Conservation (phyloP, 1,140 invertebrate genomes). For the Tetragnatha versicolor region DNA sequence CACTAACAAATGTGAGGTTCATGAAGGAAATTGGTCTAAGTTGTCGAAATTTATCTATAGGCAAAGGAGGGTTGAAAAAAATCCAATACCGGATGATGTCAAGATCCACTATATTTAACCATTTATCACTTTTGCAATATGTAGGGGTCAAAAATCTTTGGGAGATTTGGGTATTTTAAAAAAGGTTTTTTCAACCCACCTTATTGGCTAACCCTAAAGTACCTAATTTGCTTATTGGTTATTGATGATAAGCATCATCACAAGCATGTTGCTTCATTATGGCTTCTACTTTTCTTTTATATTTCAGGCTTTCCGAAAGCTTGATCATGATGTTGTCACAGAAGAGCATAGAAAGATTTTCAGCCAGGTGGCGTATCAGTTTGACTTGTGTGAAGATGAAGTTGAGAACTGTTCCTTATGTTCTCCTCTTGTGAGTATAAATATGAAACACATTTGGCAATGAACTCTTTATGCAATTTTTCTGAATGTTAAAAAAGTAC, state of each 20-base stretch:
- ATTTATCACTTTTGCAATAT: background rate
- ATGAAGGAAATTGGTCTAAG: background rate
- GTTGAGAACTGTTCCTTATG: constrained; percentile 31
- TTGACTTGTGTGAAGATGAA: constrained; percentile 31
- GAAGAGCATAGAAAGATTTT: constrained; percentile 40
- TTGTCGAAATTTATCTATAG: background rate
- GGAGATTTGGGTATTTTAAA: background rate
- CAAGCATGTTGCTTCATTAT: background rate
- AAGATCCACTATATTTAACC: no score
- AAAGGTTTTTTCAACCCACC: background rate
- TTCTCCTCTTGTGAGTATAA: constrained; percentile 13
- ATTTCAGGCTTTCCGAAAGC: background rate
- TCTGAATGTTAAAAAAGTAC: no score
- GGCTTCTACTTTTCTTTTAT: no score
- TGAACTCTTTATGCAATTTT: background rate
- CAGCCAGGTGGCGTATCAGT: constrained; percentile 21
- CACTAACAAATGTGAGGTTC: background rate
- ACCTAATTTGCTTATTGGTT: background rate
- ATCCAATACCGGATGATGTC: no score
- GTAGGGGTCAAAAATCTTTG: background rate
- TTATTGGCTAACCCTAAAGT: background rate
- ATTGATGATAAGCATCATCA: background rate
- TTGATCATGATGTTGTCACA: constrained; percentile 15
- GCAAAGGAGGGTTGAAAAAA: no score
- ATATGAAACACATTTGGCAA: background rate